A percentile compares a stretch with the other conserved stretches of the same genome.
Conservation (phyloP, 2,888 invertebrate species). For the Tetragonula carbonaria region DNA sequence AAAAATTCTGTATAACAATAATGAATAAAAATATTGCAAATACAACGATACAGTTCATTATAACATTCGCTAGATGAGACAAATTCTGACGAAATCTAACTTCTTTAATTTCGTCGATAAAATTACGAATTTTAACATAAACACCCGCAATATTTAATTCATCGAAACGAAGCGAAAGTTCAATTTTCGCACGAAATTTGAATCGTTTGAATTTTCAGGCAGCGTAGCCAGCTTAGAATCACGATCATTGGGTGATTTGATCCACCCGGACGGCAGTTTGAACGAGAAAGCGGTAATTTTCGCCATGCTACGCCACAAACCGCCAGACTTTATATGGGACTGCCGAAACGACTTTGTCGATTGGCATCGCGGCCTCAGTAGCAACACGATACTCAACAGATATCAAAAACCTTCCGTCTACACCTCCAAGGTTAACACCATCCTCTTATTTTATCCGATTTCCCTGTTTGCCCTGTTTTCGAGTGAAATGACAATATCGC, state of each 20-base stretch:
- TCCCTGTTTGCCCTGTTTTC: too few relatives aligned
- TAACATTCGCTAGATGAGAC: too few relatives aligned
- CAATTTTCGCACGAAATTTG: not conserved
- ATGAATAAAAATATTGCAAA: too few relatives aligned
- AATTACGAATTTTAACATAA: too few relatives aligned
- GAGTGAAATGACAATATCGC: too few relatives aligned
- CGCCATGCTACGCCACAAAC: conserved; percentile 71
- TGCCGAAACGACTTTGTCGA: conserved; percentile 79
- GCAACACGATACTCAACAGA: conserved; percentile 75
- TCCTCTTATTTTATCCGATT: too few relatives aligned
- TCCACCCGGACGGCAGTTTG: conserved; percentile 71
- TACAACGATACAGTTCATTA: too few relatives aligned
- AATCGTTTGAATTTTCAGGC: conserved; percentile 60
- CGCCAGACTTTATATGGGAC: conserved; percentile 80
- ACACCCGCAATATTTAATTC: too few relatives aligned
- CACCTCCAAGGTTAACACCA: conserved; percentile 77
- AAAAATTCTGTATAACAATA: too few relatives aligned
- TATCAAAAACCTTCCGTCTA: conserved; percentile 77
- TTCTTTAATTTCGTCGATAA: too few relatives aligned
- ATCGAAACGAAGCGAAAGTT: not conserved
- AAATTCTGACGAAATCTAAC: too few relatives aligned
- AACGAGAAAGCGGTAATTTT: conserved; percentile 78
- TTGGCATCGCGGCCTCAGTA: conserved; percentile 76
- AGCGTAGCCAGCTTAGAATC: conserved; percentile 73
- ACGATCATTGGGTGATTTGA: conserved; percentile 75